Conservation (phyloP, 1,140 invertebrate species). For the Lamellibrachia luymesi region DNA sequence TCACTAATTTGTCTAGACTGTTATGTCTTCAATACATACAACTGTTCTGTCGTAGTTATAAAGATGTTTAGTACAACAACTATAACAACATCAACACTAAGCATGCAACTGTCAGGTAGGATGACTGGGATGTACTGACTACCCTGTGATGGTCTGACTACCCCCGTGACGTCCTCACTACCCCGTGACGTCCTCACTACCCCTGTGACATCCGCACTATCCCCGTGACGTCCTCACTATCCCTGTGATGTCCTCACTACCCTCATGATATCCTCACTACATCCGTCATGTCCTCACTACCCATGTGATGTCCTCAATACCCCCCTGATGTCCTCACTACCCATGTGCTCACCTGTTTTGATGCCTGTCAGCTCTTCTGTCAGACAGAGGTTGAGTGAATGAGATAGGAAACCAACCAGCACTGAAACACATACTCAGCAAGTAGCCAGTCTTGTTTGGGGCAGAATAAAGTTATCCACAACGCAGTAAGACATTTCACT, state of each 20-base stretch:
- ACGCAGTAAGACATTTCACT: too few relatives aligned
- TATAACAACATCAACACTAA: too few relatives aligned
- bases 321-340: background rate
- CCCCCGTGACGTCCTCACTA: background rate
- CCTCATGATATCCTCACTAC: background rate
- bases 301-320: background rate
- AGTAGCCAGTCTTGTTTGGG: too few relatives aligned
- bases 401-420: constrained; percentile 92
- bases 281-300: background rate
- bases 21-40: too few relatives aligned
- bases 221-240: background rate
- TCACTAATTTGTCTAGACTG: too few relatives aligned
- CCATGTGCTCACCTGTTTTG: background rate
- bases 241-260: background rate
- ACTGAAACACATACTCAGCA: constrained; percentile 38
- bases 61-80: too few relatives aligned
- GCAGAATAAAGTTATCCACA: too few relatives aligned
- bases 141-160: too few relatives aligned
- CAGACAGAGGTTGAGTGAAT: constrained; percentile 73
- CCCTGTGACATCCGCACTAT: too few relatives aligned
- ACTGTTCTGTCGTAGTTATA: too few relatives aligned
- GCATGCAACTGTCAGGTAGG: too few relatives aligned
- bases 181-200: background rate
- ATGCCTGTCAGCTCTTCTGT: constrained; percentile 16
- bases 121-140: too few relatives aligned